phyloP scores from a whole-genome alignment of 2,797 vertebrate species.

The Falco berigora region DNA sequence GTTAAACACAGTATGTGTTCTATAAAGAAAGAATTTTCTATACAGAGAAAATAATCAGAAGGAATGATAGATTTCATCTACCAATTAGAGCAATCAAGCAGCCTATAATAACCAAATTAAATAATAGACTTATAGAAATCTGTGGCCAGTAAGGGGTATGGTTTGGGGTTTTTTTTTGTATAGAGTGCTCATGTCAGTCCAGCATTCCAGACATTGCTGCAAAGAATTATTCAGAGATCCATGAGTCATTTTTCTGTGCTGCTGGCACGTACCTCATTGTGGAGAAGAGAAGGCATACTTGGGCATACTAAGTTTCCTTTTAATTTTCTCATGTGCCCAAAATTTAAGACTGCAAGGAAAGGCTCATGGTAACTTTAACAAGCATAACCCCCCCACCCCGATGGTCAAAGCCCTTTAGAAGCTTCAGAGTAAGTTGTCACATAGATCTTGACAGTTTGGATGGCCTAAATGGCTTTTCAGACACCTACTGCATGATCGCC shows the following conservation, averaged over 20 bases:
- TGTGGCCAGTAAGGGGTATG: background rate
- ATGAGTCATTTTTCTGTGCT: background rate
- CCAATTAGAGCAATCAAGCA: background rate
- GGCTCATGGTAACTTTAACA: background rate
- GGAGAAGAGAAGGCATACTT: background rate
- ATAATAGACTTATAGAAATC: constrained; percentile 1
- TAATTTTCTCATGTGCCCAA: background rate
- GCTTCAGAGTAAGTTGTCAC: background rate
- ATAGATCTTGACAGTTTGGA: background rate
- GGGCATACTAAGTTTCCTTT: background rate
- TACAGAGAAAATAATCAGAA: background rate
- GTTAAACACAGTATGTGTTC: background rate
- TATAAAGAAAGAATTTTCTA: background rate
- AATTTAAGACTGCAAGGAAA: background rate
- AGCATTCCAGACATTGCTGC: background rate
- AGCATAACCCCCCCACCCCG: background rate
- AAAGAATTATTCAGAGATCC: background rate
- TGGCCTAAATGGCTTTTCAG: background rate
- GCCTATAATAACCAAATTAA: constrained; percentile 2
- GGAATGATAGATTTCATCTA: background rate
- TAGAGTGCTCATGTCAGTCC: background rate
- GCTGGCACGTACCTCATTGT: background rate
- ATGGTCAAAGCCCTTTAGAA: background rate
- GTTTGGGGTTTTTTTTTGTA: background rate
- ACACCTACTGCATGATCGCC: background rate